A percentile compares a stretch with the other conserved stretches of the same genome.
Conservation (phyloP, 2,113 vertebrate genomes). For the Apaloderma vittatum region DNA sequence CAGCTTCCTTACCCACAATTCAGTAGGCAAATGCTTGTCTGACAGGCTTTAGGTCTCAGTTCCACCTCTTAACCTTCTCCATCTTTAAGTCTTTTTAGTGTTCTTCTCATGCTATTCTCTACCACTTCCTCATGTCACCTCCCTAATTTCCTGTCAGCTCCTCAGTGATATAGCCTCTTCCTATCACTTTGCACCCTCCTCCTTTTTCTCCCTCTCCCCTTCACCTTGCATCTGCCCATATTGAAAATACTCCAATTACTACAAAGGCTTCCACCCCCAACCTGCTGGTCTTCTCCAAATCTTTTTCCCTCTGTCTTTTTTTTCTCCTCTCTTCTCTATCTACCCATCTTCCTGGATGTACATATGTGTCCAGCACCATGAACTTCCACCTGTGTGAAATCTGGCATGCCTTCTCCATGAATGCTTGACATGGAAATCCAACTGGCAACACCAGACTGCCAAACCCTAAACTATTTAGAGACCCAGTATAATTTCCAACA, state of each 20-base stretch:
- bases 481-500: not conserved
- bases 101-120: not conserved
- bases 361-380: not conserved
- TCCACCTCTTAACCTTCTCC: not conserved
- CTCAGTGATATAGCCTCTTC: not conserved
- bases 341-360: not conserved
- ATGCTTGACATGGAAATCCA: not conserved
- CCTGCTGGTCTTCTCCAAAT: not conserved
- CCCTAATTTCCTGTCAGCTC: not conserved
- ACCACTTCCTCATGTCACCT: not conserved
- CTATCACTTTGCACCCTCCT: not conserved
- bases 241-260: not conserved
- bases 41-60: not conserved
- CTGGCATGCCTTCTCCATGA: not conserved
- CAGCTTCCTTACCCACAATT: not conserved
- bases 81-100: not conserved
- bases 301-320: not conserved
- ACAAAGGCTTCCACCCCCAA: not conserved
- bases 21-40: not conserved
- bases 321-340: not conserved
- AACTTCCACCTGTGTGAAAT: not conserved
- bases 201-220: not conserved
- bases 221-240: not conserved
- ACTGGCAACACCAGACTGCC: not conserved
- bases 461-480: not conserved